phyloP scores from a whole-genome alignment of 2,888 invertebrate genomes.

The Rotaria sp. region DNA sequence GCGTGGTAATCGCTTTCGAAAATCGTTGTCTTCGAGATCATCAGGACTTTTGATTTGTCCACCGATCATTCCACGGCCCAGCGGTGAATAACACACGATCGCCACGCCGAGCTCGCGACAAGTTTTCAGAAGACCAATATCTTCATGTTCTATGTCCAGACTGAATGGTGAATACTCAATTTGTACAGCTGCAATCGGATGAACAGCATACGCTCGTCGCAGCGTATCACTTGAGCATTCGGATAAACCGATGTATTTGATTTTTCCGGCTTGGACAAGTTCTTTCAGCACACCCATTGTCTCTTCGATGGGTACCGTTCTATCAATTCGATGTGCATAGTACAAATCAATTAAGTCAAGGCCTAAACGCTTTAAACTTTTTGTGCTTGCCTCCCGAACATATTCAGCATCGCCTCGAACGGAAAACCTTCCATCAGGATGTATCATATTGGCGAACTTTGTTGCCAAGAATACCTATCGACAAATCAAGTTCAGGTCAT shows the following conservation, averaged over 20 bases:
- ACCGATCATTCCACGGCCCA: neutral
- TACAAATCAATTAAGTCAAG: constrained; percentile 49
- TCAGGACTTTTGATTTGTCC: neutral
- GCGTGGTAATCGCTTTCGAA: neutral
- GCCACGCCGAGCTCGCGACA: neutral
- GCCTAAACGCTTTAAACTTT: constrained; percentile 44
- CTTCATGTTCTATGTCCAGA: neutral
- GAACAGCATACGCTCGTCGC: constrained; percentile 4
- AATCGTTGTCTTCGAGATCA: neutral
- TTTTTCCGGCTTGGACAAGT: neutral
- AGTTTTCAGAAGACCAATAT: neutral
- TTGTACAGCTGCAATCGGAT: neutral
- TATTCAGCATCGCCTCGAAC: constrained; percentile 23
- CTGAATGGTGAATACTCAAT: constrained; percentile 27
- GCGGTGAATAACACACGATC: neutral
- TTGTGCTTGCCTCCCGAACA: neutral
- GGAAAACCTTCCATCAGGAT: no score
- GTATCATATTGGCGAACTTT: no score
- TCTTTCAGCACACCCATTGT: neutral
- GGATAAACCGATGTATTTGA: neutral
- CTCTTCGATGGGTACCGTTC: neutral
- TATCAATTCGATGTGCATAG: constrained; percentile 48
- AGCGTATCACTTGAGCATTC: constrained; percentile 20
- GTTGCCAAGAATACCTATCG: no score
- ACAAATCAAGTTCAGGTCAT: no score